Conservation (phyloP, 2,113 vertebrate species). For the Cyanocitta stelleri region DNA sequence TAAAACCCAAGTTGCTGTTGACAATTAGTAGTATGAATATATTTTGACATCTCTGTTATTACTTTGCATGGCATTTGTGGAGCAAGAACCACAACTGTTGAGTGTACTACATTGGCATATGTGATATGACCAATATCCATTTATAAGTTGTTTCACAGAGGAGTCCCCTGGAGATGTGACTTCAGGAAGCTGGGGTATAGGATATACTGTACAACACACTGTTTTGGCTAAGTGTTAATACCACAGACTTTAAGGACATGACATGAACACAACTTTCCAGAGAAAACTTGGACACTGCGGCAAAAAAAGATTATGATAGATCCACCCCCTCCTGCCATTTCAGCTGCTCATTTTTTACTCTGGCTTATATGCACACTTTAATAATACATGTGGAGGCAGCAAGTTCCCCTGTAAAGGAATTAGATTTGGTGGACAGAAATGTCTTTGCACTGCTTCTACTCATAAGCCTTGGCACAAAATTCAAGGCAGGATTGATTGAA, state of each 20-base stretch:
- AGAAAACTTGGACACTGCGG: not conserved
- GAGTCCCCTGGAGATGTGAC: not conserved
- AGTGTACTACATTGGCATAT: not conserved
- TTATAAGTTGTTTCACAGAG: not conserved
- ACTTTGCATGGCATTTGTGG: not conserved
- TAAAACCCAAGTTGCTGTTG: not conserved
- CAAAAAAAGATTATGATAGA: not conserved
- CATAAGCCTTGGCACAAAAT: not conserved
- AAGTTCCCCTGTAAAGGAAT: not conserved
- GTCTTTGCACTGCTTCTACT: not conserved
- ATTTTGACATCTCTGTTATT: not conserved
- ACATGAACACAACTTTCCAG: not conserved
- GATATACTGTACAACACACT: not conserved
- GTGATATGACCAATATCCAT: not conserved
- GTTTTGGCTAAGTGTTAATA: not conserved
- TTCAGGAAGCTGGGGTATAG: not conserved
- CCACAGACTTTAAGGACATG: not conserved
- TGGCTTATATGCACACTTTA: not conserved
- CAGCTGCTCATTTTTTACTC: not conserved
- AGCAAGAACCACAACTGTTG: not conserved
- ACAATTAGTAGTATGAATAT: not conserved
- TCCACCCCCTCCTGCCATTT: not conserved
- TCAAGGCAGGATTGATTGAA: not conserved
- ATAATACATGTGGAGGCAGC: not conserved
- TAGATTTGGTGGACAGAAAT: not conserved